Base-by-base conservation (phyloP, 2,113 vertebrate genomes). In the Fregata magnificens region DNA sequence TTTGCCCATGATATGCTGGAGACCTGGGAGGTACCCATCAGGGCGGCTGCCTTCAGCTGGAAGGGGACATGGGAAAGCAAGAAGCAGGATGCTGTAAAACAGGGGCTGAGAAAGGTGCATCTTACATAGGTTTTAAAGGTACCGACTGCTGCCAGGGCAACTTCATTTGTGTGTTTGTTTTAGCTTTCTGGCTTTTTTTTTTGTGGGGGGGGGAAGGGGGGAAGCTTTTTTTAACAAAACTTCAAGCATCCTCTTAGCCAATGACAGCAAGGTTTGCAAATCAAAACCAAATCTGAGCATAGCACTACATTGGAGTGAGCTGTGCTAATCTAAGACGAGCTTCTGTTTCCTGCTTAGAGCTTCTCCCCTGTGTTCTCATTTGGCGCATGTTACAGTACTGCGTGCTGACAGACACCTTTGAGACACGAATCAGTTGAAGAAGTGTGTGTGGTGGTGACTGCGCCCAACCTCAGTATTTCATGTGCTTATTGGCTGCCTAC, bases 261-360 rank as follows among this genome's bases (percentile, higher is more conserved):
- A 40, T 82, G 62, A 49, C 71, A 80, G 66, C 40, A 56, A 62
- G 50, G 44, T 77, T 87, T 88, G 74, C 84, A 86, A 91, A 91
- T 94, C 66, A 95, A 77, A 95, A 82, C 59, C 70, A 92, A 93
- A 96, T 97, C 91, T 91, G 93, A 96, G 86, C 89, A 73, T 45
- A 95, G 91, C 93, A 95, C 81, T 96, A 47, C 58, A 50, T n/a
- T 93, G 24, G 82, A 82, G 74, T 86, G 95, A 95, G 79, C 79
- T 80, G 53, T 66, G 86, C 95, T 96, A 90, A 95, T 96, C 94
- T 94, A 87, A 95, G 89, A 70, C 2, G 4, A 82, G 62, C 86
- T 96, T 82, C 96, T 94, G 86, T 93, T 97, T 97, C 95, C 96
- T 97, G 84, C 94, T 82, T 82, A 49, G 89, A 86, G 84, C 94